A percentile compares a stretch with the other conserved stretches of the same genome.
Conservation (phyloP, 2,113 vertebrate genomes). For the Chaenogobius annularis region DNA sequence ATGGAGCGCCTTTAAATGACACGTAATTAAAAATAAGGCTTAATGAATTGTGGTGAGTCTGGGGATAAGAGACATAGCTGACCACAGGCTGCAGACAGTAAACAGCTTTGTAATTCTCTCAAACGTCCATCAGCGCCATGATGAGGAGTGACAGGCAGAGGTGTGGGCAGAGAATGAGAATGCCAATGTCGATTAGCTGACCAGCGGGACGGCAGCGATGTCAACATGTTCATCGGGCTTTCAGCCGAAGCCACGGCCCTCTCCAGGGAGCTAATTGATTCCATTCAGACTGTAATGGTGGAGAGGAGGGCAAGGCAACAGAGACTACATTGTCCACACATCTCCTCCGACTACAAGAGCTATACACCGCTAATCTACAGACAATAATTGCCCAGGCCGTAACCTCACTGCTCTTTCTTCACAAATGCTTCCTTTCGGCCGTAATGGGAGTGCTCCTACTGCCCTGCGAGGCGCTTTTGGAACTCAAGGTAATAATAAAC, state of each 20-base stretch:
- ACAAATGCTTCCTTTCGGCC: background rate
- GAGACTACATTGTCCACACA: constrained; percentile 30
- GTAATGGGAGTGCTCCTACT: too few relatives aligned
- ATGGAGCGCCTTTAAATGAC: too few relatives aligned
- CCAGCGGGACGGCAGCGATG: constrained; percentile 38
- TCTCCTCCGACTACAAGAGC: constrained; percentile 34
- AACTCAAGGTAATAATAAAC: constrained; percentile 33
- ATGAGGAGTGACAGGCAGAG: constrained; percentile 69
- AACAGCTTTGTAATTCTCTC: constrained; percentile 73
- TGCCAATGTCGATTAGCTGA: constrained; percentile 70
- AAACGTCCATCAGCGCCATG: constrained; percentile 63
- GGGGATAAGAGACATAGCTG: background rate
- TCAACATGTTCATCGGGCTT: constrained; percentile 58
- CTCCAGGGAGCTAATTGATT: constrained; percentile 73
- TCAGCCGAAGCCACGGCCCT: constrained; percentile 46
- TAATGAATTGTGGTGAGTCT: background rate
- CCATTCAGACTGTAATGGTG: constrained; percentile 69
- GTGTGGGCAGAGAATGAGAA: constrained; percentile 62
- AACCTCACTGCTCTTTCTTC: constrained; percentile 38
- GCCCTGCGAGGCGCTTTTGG: background rate
- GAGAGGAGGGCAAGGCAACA: constrained; percentile 34
- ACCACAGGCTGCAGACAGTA: constrained; percentile 26
- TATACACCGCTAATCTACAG: constrained; percentile 42
- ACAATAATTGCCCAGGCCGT: constrained; percentile 43
- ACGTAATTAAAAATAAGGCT: background rate